Percentiles rank a stretch among this genome's conserved stretches.
These are phyloP conservation scores for Rhopalosiphum nymphaeae DNA, from an alignment of 2,888 invertebrate species.

Conservation along the genomic window DNA sequence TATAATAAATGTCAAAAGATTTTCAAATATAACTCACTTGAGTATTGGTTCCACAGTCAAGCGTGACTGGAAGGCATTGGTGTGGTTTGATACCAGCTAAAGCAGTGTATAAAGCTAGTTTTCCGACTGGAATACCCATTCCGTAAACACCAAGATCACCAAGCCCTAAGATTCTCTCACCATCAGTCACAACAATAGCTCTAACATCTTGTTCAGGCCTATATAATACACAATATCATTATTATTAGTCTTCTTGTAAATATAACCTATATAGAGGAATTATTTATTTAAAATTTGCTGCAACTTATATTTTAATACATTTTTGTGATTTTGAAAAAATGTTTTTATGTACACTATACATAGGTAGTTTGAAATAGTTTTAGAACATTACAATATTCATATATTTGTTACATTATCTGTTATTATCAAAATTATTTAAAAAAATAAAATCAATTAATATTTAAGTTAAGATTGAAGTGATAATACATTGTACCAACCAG, in stretches of 20 bases:
- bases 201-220: conserved; percentile 90
- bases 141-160: conserved; percentile 98
- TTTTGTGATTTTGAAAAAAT: too few species aligned
- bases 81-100: conserved; percentile 96
- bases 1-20: not conserved
- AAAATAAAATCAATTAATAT: too few species aligned
- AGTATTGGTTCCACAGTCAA: conserved; percentile 80
- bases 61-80: conserved; percentile 92
- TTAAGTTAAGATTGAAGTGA: too few species aligned
- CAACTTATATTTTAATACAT: too few species aligned
- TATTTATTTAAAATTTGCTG: too few species aligned
- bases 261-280: not conserved
- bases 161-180: conserved; percentile 96
- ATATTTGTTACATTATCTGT: too few species aligned
- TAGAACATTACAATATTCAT: too few species aligned
- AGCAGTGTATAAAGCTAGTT: conserved; percentile 96
- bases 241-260: not conserved
- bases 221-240: conserved; percentile 59
- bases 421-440: too few species aligned
- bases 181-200: conserved; percentile 96
- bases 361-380: too few species aligned
- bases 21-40: conserved; percentile 71
- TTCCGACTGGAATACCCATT: conserved; percentile 99
- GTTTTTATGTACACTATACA: too few species aligned
- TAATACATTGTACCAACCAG: too few species aligned